A percentile compares a stretch with the other conserved stretches of the same genome.
phyloP scores from a whole-genome alignment of 2,113 vertebrate species.

The Dicrurus megarhynchus region DNA sequence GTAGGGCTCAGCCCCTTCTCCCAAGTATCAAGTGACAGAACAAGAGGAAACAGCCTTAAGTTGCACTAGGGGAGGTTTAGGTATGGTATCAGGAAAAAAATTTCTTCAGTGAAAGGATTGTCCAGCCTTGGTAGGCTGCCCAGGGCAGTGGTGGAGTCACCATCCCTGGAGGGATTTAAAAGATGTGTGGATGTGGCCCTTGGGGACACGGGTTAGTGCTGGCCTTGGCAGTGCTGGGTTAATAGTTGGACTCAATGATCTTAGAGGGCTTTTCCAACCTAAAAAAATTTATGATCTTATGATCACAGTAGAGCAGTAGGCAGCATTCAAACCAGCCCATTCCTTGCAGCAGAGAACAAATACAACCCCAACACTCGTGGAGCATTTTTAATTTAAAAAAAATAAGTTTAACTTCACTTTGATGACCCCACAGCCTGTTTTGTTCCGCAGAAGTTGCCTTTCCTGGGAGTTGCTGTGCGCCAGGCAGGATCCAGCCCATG shows the following conservation, averaged over 20 bases:
- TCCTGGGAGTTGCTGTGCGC: rapidly evolving
- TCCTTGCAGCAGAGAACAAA: not conserved
- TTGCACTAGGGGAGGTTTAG: not conserved
- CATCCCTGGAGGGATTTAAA: too few species aligned
- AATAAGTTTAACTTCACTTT: not conserved
- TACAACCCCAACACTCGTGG: not conserved
- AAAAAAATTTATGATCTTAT: not conserved
- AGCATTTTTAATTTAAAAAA: not conserved
- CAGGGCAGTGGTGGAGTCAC: not conserved
- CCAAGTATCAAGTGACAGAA: not conserved
- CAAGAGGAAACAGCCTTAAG: not conserved
- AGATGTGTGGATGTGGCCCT: not conserved
- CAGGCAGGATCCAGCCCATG: not conserved
- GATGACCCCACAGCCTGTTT: not conserved
- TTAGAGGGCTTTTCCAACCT: not conserved
- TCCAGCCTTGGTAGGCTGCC: not conserved
- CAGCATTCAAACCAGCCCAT: not conserved
- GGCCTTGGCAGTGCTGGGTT: not conserved
- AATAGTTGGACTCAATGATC: not conserved
- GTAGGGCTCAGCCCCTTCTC: not conserved
- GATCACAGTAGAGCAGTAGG: not conserved
- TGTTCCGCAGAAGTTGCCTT: not conserved
- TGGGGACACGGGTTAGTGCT: not conserved
- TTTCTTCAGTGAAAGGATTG: not conserved
- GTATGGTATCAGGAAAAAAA: not conserved